Base-by-base conservation (phyloP, 2,888 invertebrate species). In the Resseliella maxima region DNA sequence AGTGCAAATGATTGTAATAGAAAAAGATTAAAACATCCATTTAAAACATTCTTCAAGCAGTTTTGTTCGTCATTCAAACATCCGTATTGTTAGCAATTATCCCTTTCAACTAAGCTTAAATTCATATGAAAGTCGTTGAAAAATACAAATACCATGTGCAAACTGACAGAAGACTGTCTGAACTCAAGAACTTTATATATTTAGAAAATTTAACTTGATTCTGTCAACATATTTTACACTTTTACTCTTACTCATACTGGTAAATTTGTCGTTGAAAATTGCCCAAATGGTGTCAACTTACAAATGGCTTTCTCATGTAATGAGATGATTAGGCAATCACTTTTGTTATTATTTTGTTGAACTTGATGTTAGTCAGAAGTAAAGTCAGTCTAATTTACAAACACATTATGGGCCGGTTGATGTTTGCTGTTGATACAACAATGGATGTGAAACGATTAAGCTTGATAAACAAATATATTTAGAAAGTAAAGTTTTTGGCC, bases 241-340 rank as follows among this genome's bases (percentile, higher is more conserved):
- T 41, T 41, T 8, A 50, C 50, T 18, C 21, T 59, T 24, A n/a
- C 59, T 50, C 59, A 59, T 24, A 59, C 59, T 24, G 5, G n/a
- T n/a, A 59, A 59, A 50, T 2, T 18, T 12, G 18, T 8, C 18
- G 59, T 10, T n/a, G 12, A 24, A 59, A 59, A 59, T 59, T 59
- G 59, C 59, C 59, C 59, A n/a, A 72, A 72, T 31, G 72, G 35
- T 31, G 2, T 72, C 24, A 27, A 59, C 27, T 1, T 59, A 59
- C 27, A 59, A 59, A 59, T 59, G 59, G 27, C 24, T 24, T 59
- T 59, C 6, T 27, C 59, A 24, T 59, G 27, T 72, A 72, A 72
- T 72, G 31, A 72, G 31, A 72, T 31, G 72, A 27, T 72, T 72
- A 10, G 72, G 72, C 27, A 72, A 72, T 72, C 72, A 72, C 72